Percentiles rank a stretch among this genome's conserved stretches.
phyloP scores from a whole-genome alignment of 1,140 invertebrate genomes.

The Danaus melanippus region DNA sequence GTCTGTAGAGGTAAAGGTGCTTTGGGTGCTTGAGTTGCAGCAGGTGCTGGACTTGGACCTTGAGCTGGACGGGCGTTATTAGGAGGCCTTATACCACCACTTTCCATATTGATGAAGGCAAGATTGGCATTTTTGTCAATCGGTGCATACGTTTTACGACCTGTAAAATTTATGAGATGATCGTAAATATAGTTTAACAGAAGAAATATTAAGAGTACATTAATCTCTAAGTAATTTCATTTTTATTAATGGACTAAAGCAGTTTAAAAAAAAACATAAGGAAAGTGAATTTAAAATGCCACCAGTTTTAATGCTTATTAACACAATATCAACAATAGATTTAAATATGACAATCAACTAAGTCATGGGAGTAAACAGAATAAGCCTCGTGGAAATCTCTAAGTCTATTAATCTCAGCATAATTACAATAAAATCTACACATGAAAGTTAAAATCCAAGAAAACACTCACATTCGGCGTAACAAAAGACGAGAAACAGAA shows the following conservation, averaged over 20 bases:
- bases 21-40: conserved; percentile 13
- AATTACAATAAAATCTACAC: conserved; percentile 4
- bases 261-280: no score
- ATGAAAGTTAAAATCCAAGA: conserved; percentile 21
- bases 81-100: conserved; percentile 21
- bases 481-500: conserved; percentile 42
- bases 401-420: conserved; percentile 6
- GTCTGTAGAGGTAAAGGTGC: conserved; percentile 13
- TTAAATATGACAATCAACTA: no score
- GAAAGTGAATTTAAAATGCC: no score
- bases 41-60: conserved; percentile 15
- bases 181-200: conserved; percentile 5
- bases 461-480: conserved; percentile 53
- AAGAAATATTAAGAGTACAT: conserved; percentile 4
- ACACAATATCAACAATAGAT: no score
- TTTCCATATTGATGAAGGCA: conserved; percentile 65
- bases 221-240: no score
- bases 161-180: conserved; percentile 30
- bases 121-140: conserved; percentile 63
- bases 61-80: conserved; percentile 6
- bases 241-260: no score
- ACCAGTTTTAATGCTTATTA: no score
- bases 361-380: neutral
- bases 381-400: conserved; percentile 17
- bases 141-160: conserved; percentile 42